phyloP scores from a whole-genome alignment of 92 coral and sea anemone species.

The Phenganax subtilis region DNA sequence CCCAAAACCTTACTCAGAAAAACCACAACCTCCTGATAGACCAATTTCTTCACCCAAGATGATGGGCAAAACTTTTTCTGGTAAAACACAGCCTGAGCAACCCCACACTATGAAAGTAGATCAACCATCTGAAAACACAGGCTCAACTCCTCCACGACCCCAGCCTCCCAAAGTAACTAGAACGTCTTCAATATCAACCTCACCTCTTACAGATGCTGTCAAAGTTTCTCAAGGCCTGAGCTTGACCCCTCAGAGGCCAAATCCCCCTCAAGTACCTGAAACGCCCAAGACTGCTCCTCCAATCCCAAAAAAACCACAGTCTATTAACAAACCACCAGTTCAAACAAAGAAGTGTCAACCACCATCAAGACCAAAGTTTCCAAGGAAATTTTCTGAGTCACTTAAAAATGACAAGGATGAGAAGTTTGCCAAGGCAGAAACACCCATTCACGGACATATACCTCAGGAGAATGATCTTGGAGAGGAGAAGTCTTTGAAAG shows the following conservation, averaged over 20 bases:
- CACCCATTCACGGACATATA: too few species aligned
- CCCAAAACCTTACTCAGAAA: background rate
- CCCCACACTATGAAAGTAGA: too few species aligned
- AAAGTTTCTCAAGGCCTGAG: background rate
- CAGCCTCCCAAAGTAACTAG: background rate
- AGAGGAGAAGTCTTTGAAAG: background rate
- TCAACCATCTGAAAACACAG: background rate
- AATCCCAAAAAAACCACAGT: background rate
- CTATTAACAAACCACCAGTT: background rate
- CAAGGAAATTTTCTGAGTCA: background rate
- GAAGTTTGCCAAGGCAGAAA: too few species aligned
- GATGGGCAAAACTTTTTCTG: too few species aligned
- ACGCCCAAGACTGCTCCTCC: background rate
- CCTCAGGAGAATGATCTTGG: background rate
- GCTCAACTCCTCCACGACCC: conserved; percentile 6
- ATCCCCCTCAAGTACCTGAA: background rate
- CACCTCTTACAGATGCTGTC: background rate
- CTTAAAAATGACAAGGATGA: too few species aligned
- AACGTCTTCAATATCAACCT: background rate
- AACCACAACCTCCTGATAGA: background rate
- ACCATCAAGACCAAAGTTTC: background rate
- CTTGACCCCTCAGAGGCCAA: background rate
- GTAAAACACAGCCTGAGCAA: too few species aligned
- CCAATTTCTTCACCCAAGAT: too few species aligned
- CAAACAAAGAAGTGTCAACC: background rate